Percentiles rank a stretch among this genome's conserved stretches.
phyloP scores from a whole-genome alignment of 2,888 invertebrate genomes.

The Diabrotica balteata region DNA sequence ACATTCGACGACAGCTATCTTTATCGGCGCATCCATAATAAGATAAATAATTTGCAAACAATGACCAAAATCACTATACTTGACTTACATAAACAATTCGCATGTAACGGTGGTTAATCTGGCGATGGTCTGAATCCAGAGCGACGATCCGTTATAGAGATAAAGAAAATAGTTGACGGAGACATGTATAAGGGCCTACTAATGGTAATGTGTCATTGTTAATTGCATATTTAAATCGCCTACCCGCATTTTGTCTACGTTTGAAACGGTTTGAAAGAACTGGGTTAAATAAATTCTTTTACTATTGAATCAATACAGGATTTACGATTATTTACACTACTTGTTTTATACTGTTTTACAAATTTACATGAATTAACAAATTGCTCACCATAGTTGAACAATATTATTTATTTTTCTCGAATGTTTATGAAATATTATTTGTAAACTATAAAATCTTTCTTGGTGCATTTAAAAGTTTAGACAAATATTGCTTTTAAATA shows the following conservation, averaged over 20 bases:
- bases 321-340: no score
- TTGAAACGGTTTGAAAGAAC: slow-evolving; percentile 24
- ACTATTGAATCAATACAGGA: no score
- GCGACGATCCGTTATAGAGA: slow-evolving; percentile 33
- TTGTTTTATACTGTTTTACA: no score
- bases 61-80: slow-evolving; percentile 36
- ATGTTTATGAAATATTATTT: no score
- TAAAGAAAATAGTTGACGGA: slow-evolving; percentile 17
- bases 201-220: slow-evolving; percentile 10
- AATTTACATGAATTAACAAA: no score
- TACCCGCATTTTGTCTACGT: slow-evolving; percentile 38
- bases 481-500: no score
- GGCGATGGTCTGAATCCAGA: slow-evolving; percentile 25
- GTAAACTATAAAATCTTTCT: no score
- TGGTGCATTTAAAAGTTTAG: no score
- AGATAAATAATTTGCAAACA: slow-evolving; percentile 39
- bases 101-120: slow-evolving; percentile 33
- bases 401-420: no score
- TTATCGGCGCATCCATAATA: no score
- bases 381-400: no score
- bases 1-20: no score
- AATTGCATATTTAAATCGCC: slow-evolving; percentile 31
- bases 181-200: slow-evolving; percentile 28
- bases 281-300: slow-evolving; percentile 25
- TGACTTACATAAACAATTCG: slow-evolving; percentile 24